Percentiles rank a stretch among this genome's conserved stretches.
Evolutionary conservation across 2,797 vertebrate species (phyloP).

Genomic region (Lacerta agilis): DNA sequence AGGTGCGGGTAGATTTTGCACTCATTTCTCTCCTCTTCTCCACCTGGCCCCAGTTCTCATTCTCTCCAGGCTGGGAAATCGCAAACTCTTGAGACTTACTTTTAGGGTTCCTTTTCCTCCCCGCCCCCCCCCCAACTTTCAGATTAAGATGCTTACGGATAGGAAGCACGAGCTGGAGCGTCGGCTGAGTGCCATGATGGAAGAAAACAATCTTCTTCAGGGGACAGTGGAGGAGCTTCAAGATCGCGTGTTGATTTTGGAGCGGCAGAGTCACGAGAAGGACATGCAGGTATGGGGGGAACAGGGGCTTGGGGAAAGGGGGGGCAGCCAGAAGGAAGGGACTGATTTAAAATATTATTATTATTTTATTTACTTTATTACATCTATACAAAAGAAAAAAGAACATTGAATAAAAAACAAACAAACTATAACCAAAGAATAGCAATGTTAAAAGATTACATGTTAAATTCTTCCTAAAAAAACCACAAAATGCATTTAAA

Average conservation of each 20-base stretch:
- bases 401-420: no score
- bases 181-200: constrained; percentile 85
- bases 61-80: neutral
- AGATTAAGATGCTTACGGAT: constrained; percentile 97
- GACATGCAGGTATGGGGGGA: constrained; percentile 87
- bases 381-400: no score
- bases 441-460: no score
- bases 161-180: constrained; percentile 92
- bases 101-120: constrained; percentile 26
- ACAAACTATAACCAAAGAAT: no score
- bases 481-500: no score
- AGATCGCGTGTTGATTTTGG: constrained; percentile 89
- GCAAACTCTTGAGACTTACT: neutral
- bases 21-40: neutral
- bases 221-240: constrained; percentile 89
- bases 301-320: no score
- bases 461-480: no score
- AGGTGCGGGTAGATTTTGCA: neutral
- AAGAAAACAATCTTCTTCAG: constrained; percentile 93
- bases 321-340: neutral
- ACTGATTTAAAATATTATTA: neutral
- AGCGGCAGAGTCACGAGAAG: constrained; percentile 91
- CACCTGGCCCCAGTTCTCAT: neutral
- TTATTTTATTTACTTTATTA: no score
- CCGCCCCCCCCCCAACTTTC: constrained; percentile 7